phyloP scores from a whole-genome alignment of 2,113 vertebrate genomes.

The Osmerus eperlanus region DNA sequence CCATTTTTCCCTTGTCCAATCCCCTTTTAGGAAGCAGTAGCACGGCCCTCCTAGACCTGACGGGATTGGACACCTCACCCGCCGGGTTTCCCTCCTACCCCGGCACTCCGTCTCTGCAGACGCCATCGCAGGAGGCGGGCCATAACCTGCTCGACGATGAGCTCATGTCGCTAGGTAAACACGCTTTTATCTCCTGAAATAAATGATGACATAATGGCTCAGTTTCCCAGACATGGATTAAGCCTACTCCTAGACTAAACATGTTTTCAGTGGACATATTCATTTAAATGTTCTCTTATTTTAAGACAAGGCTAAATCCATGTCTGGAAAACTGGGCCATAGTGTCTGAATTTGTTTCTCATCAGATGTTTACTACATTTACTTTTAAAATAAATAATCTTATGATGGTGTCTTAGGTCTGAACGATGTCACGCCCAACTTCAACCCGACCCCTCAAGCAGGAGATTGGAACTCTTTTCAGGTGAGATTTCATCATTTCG shows the following conservation, averaged over 20 bases:
- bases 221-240: neutral
- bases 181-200: neutral
- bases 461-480: slow-evolving; percentile 86
- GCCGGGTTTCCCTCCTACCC: slow-evolving; percentile 66
- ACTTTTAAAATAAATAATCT: neutral
- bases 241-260: neutral
- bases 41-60: slow-evolving; percentile 88
- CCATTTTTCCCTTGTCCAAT: neutral
- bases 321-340: no score
- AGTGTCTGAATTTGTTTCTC: no score
- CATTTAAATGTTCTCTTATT: no score
- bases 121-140: slow-evolving; percentile 67
- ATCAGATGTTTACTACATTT: no score
- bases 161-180: slow-evolving; percentile 89
- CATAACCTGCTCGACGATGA: slow-evolving; percentile 90
- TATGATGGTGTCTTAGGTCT: slow-evolving; percentile 71
- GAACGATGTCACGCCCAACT: slow-evolving; percentile 74
- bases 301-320: no score
- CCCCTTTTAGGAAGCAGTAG: slow-evolving; percentile 67
- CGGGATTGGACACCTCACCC: slow-evolving; percentile 80
- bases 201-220: neutral
- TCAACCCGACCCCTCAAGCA: slow-evolving; percentile 54
- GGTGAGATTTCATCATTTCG: slow-evolving; percentile 64
- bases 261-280: no score
- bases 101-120: slow-evolving; percentile 63